These are phyloP conservation scores for Aromia moschata DNA, from an alignment of 2,888 invertebrate species.

Conservation along the genomic window DNA sequence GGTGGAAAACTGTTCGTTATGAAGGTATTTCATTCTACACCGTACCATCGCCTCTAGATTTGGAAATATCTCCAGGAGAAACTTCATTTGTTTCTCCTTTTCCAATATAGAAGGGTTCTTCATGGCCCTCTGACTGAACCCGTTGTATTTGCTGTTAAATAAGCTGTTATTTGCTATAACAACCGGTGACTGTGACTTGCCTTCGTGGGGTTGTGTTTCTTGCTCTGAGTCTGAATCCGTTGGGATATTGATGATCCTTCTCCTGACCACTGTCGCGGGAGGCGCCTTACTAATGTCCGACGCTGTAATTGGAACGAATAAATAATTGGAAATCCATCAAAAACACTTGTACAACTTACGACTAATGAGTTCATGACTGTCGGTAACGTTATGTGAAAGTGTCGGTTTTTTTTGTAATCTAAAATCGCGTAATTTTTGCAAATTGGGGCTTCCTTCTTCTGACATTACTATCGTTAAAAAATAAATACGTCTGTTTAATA, in stretches of 20 bases:
- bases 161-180: constrained; percentile 34
- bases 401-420: constrained; percentile 72
- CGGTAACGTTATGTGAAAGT: constrained; percentile 53
- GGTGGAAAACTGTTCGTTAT: too few relatives aligned
- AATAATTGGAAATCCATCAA: constrained; percentile 21
- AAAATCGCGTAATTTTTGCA: constrained; percentile 73
- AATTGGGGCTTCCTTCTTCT: constrained; percentile 67
- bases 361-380: constrained; percentile 45
- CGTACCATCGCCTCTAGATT: constrained; percentile 69
- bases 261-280: constrained; percentile 20
- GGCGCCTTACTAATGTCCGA: constrained; percentile 22
- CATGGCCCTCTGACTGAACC: constrained; percentile 33
- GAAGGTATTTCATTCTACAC: too few relatives aligned
- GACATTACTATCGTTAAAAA: constrained; percentile 48
- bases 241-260: constrained; percentile 46
- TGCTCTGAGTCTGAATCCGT: constrained; percentile 68
- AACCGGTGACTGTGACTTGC: constrained; percentile 19
- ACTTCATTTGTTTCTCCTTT: constrained; percentile 70
- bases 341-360: constrained; percentile 47
- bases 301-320: constrained; percentile 40
- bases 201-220: constrained; percentile 41
- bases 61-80: constrained; percentile 72
- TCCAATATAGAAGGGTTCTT: constrained; percentile 58
- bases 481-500: constrained; percentile 7
- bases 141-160: constrained; percentile 38